Percentiles rank a stretch among this genome's conserved stretches.
phyloP scores from a whole-genome alignment of 2,888 invertebrate species.

The Homarus gammarus region DNA sequence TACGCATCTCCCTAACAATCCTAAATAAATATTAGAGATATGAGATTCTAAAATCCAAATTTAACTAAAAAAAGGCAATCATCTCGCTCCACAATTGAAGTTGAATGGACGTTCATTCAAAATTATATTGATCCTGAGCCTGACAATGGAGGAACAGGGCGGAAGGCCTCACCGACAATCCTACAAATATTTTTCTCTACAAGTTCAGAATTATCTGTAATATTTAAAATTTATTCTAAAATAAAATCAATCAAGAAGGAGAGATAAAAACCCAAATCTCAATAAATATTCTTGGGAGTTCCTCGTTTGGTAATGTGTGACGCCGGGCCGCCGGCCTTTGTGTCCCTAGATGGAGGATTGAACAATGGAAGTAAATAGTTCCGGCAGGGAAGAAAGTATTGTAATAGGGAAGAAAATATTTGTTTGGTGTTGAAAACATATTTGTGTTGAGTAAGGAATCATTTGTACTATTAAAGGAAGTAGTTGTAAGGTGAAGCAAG shows the following conservation, averaged over 20 bases:
- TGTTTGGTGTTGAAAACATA: too few species aligned
- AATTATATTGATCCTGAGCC: constrained; percentile 33
- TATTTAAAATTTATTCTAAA: too few species aligned
- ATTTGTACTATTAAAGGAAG: too few species aligned
- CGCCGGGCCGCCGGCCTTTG: not conserved
- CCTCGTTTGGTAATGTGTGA: not conserved
- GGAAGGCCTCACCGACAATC: not conserved
- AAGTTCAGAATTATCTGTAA: too few species aligned
- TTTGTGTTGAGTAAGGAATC: too few species aligned
- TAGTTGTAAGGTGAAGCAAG: too few species aligned
- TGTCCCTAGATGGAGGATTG: not conserved
- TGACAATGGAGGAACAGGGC: constrained; percentile 30
- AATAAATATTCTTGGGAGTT: not conserved
- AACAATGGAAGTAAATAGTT: not conserved
- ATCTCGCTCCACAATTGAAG: not conserved
- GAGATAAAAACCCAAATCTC: not conserved
- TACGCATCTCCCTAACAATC: too few species aligned
- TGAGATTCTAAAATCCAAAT: not conserved
- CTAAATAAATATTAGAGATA: too few species aligned
- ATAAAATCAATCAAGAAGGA: too few species aligned
- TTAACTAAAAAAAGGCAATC: not conserved
- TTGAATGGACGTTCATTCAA: not conserved
- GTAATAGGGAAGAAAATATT: not conserved
- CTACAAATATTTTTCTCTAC: not conserved
- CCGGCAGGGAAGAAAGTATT: not conserved